Evolutionary conservation across 2,113 vertebrate species (phyloP).

Genomic region (Zosterops borbonicus): DNA sequence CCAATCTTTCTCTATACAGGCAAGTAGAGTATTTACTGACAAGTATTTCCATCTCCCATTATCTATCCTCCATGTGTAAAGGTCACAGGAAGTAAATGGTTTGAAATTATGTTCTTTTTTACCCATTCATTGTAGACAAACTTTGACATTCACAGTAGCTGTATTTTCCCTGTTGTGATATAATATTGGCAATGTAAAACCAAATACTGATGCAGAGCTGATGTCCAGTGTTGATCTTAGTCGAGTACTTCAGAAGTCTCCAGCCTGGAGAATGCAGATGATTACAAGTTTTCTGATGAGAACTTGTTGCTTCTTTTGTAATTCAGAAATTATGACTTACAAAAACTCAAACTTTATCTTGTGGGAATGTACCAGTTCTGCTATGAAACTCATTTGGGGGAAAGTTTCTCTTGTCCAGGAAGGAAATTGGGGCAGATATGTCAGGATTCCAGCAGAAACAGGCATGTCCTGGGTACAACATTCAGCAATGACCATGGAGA

Average conservation of each 20-base stretch:
- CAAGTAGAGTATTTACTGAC: background rate
- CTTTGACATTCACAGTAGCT: background rate
- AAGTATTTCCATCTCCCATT: background rate
- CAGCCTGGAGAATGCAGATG: background rate
- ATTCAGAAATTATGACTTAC: background rate
- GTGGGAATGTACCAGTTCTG: background rate
- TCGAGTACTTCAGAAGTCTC: background rate
- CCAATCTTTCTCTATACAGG: background rate
- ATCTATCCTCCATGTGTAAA: background rate
- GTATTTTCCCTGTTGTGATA: background rate
- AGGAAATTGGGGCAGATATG: background rate
- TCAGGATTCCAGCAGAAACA: background rate
- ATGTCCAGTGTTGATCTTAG: background rate
- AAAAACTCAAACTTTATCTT: background rate
- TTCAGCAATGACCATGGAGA: fast-evolving
- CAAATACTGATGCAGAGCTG: background rate
- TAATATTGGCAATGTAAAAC: background rate
- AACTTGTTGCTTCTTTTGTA: background rate
- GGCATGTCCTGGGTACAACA: background rate
- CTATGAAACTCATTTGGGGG: background rate
- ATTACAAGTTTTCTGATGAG: background rate
- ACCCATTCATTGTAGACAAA: background rate
- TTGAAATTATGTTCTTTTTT: background rate
- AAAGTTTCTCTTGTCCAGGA: background rate
- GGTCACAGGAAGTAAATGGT: background rate